Conservation (phyloP, 1,140 invertebrate species). For the Oedothorax gibbosus region DNA sequence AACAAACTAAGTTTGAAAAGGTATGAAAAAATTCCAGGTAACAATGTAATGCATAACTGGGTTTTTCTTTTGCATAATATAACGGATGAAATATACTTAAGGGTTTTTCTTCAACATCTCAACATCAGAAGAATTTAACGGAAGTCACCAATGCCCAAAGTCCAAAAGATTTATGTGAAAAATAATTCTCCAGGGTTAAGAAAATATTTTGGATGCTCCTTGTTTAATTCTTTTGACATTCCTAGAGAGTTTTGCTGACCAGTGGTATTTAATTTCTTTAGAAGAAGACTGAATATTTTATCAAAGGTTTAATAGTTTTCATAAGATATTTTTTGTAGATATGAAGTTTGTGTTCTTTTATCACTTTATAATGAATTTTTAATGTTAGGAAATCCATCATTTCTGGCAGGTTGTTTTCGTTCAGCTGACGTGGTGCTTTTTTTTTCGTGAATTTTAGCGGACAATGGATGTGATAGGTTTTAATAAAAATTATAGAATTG, state of each 20-base stretch:
- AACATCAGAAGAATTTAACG: neutral
- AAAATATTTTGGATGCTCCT: slow-evolving; percentile 21
- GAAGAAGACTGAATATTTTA: slow-evolving; percentile 1
- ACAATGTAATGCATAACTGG: too few species aligned
- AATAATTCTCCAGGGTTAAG: slow-evolving; percentile 21
- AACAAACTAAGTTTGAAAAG: too few species aligned
- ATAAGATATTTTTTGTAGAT: too few species aligned
- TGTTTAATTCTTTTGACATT: slow-evolving; percentile 15
- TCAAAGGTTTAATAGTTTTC: neutral
- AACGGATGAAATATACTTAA: too few species aligned
- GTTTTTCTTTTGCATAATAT: too few species aligned
- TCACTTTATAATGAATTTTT: slow-evolving; percentile 35
- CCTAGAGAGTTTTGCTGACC: slow-evolving; percentile 20
- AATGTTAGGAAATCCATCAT: slow-evolving; percentile 31
- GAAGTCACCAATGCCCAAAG: slow-evolving; percentile 18
- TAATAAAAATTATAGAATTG: too few species aligned
- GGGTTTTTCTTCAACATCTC: too few species aligned
- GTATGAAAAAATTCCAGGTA: too few species aligned
- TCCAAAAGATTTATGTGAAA: slow-evolving; percentile 37
- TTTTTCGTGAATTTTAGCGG: too few species aligned
- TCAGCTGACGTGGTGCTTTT: too few species aligned
- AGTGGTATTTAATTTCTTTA: neutral
- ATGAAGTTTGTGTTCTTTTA: neutral
- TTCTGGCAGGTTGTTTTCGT: slow-evolving; percentile 6
- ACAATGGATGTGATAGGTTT: too few species aligned